Evolutionary conservation across 2,113 vertebrate genomes (phyloP).

Genomic region (Saguinus midas): DNA sequence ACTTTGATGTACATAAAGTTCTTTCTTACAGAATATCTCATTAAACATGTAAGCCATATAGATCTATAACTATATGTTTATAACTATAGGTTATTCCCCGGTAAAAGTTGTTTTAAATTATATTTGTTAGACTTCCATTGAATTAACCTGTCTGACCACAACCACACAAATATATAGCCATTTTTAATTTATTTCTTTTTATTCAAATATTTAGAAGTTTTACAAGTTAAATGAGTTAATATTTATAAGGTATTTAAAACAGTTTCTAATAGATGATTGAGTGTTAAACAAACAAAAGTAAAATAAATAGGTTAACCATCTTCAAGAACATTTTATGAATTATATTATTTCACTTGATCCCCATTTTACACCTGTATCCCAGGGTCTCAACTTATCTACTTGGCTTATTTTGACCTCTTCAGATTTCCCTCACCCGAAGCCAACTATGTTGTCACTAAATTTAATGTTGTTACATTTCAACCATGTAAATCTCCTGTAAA

Average conservation of each 20-base stretch:
- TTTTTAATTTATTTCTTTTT: slow-evolving; percentile 25
- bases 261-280: background rate
- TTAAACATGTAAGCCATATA: background rate
- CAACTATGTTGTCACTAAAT: background rate
- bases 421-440: background rate
- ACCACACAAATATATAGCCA: background rate
- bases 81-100: background rate
- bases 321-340: background rate
- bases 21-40: background rate
- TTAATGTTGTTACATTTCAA: background rate
- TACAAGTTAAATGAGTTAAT: background rate
- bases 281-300: background rate
- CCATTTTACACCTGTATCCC: background rate
- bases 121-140: background rate
- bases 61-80: too few relatives aligned
- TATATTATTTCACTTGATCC: background rate
- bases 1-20: slow-evolving; percentile 10
- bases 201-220: background rate
- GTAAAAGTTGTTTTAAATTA: slow-evolving; percentile 12
- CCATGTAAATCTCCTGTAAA: background rate
- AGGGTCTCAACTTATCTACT: background rate
- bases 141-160: background rate
- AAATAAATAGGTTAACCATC: background rate
- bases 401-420: background rate
- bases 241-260: background rate